These are phyloP conservation scores for Corythornis cristatus DNA, from an alignment of 2,113 vertebrate genomes.

Conservation along the genomic window DNA sequence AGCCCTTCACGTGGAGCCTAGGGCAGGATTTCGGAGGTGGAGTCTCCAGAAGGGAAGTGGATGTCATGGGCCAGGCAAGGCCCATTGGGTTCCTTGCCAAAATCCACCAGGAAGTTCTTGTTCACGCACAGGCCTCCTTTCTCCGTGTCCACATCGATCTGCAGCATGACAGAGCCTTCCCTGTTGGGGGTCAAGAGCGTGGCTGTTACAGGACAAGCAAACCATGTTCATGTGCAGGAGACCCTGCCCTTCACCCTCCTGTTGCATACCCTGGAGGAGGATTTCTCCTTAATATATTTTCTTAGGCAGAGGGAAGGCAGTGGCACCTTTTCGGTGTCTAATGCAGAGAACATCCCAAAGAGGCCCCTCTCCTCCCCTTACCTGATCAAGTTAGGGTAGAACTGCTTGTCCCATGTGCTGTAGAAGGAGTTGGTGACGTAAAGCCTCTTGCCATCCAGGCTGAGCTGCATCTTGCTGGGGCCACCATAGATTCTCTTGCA, in stretches of 20 bases:
- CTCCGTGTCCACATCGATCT: slow-evolving; percentile 84
- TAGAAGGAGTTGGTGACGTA: slow-evolving; percentile 90
- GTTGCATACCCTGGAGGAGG: accelerated
- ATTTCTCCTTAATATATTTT: not conserved
- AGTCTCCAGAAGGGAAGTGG: slow-evolving; percentile 87
- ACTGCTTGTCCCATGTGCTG: slow-evolving; percentile 94
- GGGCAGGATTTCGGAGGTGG: slow-evolving; percentile 85
- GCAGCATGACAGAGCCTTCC: slow-evolving; percentile 89
- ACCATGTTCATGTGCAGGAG: accelerated
- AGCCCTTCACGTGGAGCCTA: not conserved
- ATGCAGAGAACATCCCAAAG: accelerated
- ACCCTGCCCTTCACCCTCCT: not conserved
- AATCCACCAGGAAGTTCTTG: slow-evolving; percentile 91
- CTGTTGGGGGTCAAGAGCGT: slow-evolving; percentile 60
- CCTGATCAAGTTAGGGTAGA: slow-evolving; percentile 88
- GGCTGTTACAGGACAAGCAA: not conserved
- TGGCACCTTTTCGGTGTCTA: accelerated
- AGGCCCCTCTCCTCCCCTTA: slow-evolving; percentile 48
- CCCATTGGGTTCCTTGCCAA: slow-evolving; percentile 86
- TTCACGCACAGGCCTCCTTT: slow-evolving; percentile 84
- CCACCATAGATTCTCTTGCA: slow-evolving; percentile 83
- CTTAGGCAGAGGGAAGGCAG: not conserved
- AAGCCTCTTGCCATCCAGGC: slow-evolving; percentile 88
- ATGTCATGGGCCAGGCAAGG: slow-evolving; percentile 86
- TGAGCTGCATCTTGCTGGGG: slow-evolving; percentile 91